Evolutionary conservation across 2,797 vertebrate species (phyloP), one percentile per base, ranked within the genome.

Genomic region (Hephaestus fuliginosus): DNA sequence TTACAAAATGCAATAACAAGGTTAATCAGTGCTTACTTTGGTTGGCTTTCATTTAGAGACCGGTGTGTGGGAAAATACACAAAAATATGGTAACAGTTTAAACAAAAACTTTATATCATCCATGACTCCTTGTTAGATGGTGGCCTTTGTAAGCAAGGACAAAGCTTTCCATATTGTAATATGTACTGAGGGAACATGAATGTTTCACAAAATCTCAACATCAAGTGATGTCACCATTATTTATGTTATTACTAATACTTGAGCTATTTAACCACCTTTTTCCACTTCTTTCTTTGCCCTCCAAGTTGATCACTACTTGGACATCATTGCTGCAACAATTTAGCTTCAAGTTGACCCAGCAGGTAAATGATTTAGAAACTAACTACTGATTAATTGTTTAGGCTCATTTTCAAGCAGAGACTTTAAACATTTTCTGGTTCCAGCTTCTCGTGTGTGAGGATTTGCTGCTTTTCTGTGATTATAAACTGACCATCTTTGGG

Each of bases 1-100:
- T 61, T 67, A 20, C 28, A 25, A 15, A 30, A 22, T 20, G 43
- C 58, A 60, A 44, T 56, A 25, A 56, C 55, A 57, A 9, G 44
- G 53, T 56, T 69, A 72, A 48, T 85, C 62, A 63, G 72, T 63
- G 74, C 55, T 66, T 18, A 14, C 13, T 39, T 46, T 48, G 22
- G 57, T 39, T 14, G 14, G 56, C 14, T 53, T 80, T 69, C 44
- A 52, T 75, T 71, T 57, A 61, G n/a, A 33, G 55, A 14, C 30
- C 64, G n/a, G 36, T 62, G 76, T 79, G 58, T 70, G 76, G 58
- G n/a, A 44, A 58, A 61, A 30, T 13, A 58, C 28, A 48, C 53
- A 48, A 51, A 9, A 39, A 18, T 8, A 14, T 14, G 22, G 13
- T 18, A 20, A 11, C 2, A 41, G 57, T 62, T 72, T 60, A 30